These are phyloP conservation scores for Hestina assimilis DNA, from an alignment of 1,140 invertebrate genomes.

Conservation along the genomic window DNA sequence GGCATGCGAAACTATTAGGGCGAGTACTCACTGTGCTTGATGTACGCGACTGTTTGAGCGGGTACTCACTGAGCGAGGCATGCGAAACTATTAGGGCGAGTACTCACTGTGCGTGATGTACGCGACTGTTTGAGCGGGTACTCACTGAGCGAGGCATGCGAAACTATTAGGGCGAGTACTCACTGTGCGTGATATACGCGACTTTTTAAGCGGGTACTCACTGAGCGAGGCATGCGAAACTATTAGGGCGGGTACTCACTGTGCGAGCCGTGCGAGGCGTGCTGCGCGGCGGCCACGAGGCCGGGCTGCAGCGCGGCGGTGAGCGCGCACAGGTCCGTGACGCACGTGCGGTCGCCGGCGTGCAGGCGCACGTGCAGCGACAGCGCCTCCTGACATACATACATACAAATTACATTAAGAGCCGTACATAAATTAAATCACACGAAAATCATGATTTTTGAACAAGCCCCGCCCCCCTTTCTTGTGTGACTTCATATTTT, in stretches of 20 bases:
- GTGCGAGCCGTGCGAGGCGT: constrained; percentile 41
- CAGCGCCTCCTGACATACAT: constrained; percentile 81
- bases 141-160: not conserved
- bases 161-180: constrained; percentile 12
- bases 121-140: no score
- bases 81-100: no score
- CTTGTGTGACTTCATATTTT: no score
- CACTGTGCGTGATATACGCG: constrained; percentile 50
- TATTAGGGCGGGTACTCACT: constrained; percentile 31
- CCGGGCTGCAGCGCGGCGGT: constrained; percentile 86
- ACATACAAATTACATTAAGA: not conserved
- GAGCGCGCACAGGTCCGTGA: constrained; percentile 90
- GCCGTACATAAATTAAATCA: no score
- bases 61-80: no score
- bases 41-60: no score
- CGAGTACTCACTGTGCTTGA: no score
- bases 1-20: no score
- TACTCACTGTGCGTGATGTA: no score
- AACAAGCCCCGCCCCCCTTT: no score
- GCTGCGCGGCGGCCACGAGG: constrained; percentile 48
- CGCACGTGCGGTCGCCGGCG: constrained; percentile 89
- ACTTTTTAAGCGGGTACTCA: constrained; percentile 41
- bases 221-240: not conserved
- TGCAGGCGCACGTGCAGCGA: constrained; percentile 89
- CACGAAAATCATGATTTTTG: no score